These are phyloP conservation scores for Monomorium pharaonis DNA, from an alignment of 1,140 invertebrate species.

Conservation along the genomic window DNA sequence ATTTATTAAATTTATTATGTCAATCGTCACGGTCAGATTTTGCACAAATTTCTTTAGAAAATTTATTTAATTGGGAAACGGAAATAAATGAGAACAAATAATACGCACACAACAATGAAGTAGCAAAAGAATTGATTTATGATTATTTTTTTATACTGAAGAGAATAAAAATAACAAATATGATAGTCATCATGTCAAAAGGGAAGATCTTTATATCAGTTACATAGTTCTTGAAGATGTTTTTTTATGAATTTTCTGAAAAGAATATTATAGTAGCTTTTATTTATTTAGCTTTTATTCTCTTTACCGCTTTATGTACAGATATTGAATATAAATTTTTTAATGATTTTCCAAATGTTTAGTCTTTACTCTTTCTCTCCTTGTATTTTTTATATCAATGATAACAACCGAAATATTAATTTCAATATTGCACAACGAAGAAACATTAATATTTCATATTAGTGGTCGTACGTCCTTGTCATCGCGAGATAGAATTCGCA, in stretches of 20 bases:
- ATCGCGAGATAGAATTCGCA: background rate
- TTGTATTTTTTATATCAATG: background rate
- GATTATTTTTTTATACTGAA: background rate
- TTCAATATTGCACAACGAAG: background rate
- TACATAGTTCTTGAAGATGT: background rate
- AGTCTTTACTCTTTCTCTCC: background rate
- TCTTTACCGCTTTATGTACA: background rate
- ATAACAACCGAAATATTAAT: background rate
- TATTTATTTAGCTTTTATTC: background rate
- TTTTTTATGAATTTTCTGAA: background rate
- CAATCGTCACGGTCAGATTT: background rate
- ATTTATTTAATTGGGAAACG: background rate
- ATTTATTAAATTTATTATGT: background rate
- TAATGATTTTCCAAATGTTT: background rate
- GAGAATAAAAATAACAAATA: background rate
- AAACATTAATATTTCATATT: background rate
- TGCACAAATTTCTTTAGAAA: background rate
- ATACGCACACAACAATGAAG: background rate
- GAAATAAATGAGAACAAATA: background rate
- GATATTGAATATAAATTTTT: background rate
- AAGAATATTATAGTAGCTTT: too few relatives aligned
- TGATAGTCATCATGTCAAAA: background rate
- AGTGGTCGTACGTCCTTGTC: background rate
- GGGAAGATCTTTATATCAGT: background rate
- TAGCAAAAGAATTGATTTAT: background rate